These are phyloP conservation scores for Chiloscyllium punctatum DNA, from an alignment of 2,797 vertebrate genomes.

Conservation along the genomic window DNA sequence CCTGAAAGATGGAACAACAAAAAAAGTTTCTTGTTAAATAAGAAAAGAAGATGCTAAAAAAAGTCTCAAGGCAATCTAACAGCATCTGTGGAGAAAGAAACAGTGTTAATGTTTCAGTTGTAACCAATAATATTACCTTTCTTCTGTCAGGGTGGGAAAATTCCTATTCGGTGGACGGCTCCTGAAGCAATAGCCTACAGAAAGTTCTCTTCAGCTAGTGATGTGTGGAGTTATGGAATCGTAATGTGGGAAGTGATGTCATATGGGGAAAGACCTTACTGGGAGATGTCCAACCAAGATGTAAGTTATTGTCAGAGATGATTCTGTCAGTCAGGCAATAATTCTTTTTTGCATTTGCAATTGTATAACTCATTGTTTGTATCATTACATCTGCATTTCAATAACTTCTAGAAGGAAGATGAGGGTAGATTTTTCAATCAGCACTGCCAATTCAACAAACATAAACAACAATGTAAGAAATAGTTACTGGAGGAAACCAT, in stretches of 20 bases:
- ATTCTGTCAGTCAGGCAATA: background rate
- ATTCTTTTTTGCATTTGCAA: background rate
- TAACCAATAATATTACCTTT: background rate
- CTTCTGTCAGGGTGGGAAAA: conserved; percentile 80
- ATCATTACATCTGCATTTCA: background rate
- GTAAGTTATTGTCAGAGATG: conserved; percentile 62
- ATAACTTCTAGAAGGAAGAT: background rate
- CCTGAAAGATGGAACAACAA: background rate
- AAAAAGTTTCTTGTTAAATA: background rate
- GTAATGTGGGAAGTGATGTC: conserved; percentile 99
- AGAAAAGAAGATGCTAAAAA: background rate
- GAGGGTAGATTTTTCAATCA: background rate
- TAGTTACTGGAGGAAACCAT: background rate
- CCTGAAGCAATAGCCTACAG: conserved; percentile 92
- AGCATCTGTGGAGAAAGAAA: background rate
- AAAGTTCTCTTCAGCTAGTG: conserved; percentile 90
- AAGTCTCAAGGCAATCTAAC: background rate
- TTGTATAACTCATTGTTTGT: background rate
- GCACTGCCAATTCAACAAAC: background rate
- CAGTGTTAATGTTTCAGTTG: background rate
- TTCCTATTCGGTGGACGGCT: conserved; percentile 92
- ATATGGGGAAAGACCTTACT: conserved; percentile 88
- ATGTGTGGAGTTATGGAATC: conserved; percentile 90
- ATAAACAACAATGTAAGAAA: background rate
- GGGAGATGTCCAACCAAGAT: conserved; percentile 98